Conservation (phyloP, 2,113 vertebrate species). For the Meles meles region DNA sequence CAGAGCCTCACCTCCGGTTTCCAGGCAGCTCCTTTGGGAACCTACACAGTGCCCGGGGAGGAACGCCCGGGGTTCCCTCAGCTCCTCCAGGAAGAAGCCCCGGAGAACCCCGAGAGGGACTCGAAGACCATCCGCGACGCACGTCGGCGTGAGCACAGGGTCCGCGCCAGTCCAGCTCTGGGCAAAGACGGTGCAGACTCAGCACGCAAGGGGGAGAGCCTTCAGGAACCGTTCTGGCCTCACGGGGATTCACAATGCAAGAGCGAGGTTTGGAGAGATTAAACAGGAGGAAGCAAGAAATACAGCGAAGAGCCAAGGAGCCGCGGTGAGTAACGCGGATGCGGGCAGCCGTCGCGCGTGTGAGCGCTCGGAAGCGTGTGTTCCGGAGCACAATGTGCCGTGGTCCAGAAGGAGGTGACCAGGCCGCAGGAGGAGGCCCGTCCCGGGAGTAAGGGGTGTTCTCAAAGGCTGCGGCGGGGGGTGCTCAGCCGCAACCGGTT, state of each 20-base stretch:
- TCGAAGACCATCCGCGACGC: fast-evolving
- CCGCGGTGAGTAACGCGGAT: neutral
- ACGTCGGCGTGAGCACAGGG: neutral
- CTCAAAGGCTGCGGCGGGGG: no score
- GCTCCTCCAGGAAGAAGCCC: neutral
- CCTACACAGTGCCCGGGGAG: neutral
- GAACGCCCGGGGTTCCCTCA: neutral
- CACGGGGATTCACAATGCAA: neutral
- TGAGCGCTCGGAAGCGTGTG: neutral
- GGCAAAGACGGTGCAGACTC: neutral
- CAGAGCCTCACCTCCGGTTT: neutral
- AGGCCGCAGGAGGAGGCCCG: neutral
- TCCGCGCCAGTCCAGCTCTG: neutral
- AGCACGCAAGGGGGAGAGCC: neutral
- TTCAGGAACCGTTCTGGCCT: neutral
- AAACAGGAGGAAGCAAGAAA: neutral
- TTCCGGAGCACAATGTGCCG: neutral
- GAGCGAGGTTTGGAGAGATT: neutral
- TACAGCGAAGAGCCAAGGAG: neutral
- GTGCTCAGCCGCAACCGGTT: neutral
- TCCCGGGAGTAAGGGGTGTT: neutral
- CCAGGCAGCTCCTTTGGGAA: neutral
- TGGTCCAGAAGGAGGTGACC: neutral
- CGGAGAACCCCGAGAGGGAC: neutral
- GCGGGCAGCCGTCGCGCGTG: neutral